Evolutionary conservation across 2,888 invertebrate species (phyloP), one percentile per base, ranked within the genome.

Genomic region (Sesamia inferens): DNA sequence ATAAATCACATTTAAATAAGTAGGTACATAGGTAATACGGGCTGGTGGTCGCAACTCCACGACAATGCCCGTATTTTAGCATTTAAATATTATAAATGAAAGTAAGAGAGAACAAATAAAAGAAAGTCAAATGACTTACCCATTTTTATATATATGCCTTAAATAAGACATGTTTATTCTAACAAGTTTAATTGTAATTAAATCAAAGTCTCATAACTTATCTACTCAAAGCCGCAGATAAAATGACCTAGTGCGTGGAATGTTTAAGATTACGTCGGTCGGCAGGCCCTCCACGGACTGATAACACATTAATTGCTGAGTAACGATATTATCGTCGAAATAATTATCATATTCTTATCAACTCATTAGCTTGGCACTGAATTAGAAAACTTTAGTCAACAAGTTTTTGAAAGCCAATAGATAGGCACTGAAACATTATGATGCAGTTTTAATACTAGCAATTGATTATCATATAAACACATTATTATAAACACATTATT

Each of bases 111-210:
- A 39, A 10, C n/a, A n/a, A 19, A 44, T 42, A 24, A 64, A 62
- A 39, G 8, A 65, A 11, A 59, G 22, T 11, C 1, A 70, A 73
- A 59, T 77, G 39, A 83, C 94, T 93, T 87, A 95, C 95, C 93
- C 89, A 89, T 93, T 91, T 90, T 87, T 92, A 76, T 86, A 89
- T 64, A 94, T 73, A 79, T 89, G 90, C 76, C 89, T 90, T 81
- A 94, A 85, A 86, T 93, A 93, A 76, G 92, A 93, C 95, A 95
- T 95, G 76, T 68, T 91, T 78, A 81, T 61, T 74, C 39, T 58
- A 73, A 66, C 64, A 66, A 81, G 64, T 73, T 39, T 80, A 65
- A 68, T 68, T 75, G 62, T 73, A 88, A 88, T 85, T 82, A 88
- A 89, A 90, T 88, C 88, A 88, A 69, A 83, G 84, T 88, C 89